Evolutionary conservation across 2,888 invertebrate species (phyloP).

Genomic region (Philopedon plagiatum): DNA sequence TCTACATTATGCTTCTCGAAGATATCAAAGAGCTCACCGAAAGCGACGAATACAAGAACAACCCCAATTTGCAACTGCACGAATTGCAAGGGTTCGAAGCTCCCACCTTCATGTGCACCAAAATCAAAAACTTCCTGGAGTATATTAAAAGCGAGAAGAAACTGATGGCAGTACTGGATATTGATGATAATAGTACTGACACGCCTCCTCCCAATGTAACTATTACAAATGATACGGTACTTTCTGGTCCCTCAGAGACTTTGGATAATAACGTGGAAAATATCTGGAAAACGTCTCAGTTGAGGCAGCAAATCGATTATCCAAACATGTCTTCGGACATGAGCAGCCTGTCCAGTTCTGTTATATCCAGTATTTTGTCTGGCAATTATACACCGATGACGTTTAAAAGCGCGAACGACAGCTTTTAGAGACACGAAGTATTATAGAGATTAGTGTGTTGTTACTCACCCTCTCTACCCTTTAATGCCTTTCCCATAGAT

Average conservation of each 20-base stretch:
- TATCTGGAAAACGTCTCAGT: slow-evolving; percentile 55
- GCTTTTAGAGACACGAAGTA: neutral
- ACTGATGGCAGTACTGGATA: slow-evolving; percentile 60
- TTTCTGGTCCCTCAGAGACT: slow-evolving; percentile 67
- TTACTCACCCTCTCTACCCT: slow-evolving; percentile 21
- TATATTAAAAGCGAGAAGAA: slow-evolving; percentile 66
- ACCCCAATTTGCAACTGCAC: slow-evolving; percentile 75
- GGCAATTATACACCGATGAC: slow-evolving; percentile 51
- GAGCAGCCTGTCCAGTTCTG: slow-evolving; percentile 67
- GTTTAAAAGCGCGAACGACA: slow-evolving; percentile 7
- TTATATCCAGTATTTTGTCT: slow-evolving; percentile 66
- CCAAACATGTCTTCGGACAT: slow-evolving; percentile 66
- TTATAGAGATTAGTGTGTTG: neutral
- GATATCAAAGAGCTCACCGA: slow-evolving; percentile 83
- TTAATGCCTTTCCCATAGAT: slow-evolving; percentile 16
- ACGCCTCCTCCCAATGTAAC: slow-evolving; percentile 65
- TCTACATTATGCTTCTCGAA: slow-evolving; percentile 83
- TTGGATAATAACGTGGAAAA: slow-evolving; percentile 65
- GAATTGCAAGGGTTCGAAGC: slow-evolving; percentile 83
- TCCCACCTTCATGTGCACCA: slow-evolving; percentile 81
- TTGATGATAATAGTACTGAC: slow-evolving; percentile 64
- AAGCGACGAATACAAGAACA: slow-evolving; percentile 80
- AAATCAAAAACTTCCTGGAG: slow-evolving; percentile 79
- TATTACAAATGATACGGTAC: slow-evolving; percentile 50
- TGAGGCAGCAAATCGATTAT: slow-evolving; percentile 59